Evolutionary conservation across 2,888 invertebrate genomes (phyloP).

Genomic region (Drosophila fungiperda): DNA sequence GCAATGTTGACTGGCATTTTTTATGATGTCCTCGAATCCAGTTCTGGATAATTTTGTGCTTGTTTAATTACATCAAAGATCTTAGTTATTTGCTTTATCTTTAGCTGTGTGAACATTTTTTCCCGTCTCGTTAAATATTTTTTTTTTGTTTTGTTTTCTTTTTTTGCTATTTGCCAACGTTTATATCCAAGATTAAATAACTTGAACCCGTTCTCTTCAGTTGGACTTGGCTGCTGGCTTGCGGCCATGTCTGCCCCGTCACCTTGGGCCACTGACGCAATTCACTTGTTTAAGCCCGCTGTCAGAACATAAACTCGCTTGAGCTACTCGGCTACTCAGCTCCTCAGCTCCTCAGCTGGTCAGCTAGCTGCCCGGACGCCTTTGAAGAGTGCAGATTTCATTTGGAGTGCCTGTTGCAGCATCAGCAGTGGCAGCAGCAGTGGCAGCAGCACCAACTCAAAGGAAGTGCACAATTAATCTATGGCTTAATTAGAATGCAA

Average conservation of each 20-base stretch:
- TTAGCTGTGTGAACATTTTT: slow-evolving; percentile 33
- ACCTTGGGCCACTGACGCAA: slow-evolving; percentile 22
- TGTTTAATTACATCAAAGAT: slow-evolving; percentile 36
- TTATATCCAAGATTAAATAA: slow-evolving; percentile 41
- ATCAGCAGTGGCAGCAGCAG: not conserved
- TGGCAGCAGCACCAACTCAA: slow-evolving; percentile 21
- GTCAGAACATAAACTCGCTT: slow-evolving; percentile 26
- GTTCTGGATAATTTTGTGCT: slow-evolving; percentile 20
- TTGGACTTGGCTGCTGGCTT: slow-evolving; percentile 24
- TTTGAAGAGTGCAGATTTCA: slow-evolving; percentile 5
- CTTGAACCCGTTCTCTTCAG: slow-evolving; percentile 36
- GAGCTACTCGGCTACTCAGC: slow-evolving; percentile 8
- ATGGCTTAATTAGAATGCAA: slow-evolving; percentile 62
- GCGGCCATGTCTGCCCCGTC: slow-evolving; percentile 15
- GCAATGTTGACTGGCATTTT: slow-evolving; percentile 13
- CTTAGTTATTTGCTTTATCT: slow-evolving; percentile 31
- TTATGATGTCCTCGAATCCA: slow-evolving; percentile 9
- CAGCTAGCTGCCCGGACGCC: slow-evolving; percentile 1
- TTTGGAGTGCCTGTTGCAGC: not conserved
- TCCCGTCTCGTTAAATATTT: slow-evolving; percentile 3
- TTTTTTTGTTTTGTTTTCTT: not conserved
- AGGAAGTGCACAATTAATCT: slow-evolving; percentile 61
- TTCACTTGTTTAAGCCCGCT: slow-evolving; percentile 37
- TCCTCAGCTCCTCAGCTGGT: not conserved
- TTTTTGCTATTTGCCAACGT: slow-evolving; percentile 4